Conservation (phyloP, 2,888 invertebrate genomes). For the Gari tellinella region DNA sequence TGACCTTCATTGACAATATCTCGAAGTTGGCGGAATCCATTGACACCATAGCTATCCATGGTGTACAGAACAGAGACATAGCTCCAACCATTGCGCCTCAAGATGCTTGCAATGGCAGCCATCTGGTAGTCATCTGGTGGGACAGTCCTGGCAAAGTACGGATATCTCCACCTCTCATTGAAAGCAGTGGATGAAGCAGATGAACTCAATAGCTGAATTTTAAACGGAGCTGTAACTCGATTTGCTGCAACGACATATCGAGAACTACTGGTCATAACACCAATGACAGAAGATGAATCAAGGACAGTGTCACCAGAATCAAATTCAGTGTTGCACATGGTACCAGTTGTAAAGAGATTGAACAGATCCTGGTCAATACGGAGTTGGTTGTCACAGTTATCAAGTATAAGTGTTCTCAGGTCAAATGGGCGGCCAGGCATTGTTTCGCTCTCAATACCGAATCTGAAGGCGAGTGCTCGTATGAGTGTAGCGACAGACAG, state of each 20-base stretch:
- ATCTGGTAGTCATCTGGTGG: constrained; percentile 72
- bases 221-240: constrained; percentile 85
- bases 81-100: constrained; percentile 82
- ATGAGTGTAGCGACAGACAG: constrained; percentile 73
- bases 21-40: constrained; percentile 39
- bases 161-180: constrained; percentile 63
- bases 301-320: constrained; percentile 57
- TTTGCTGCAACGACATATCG: constrained; percentile 76
- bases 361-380: constrained; percentile 79
- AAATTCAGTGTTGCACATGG: constrained; percentile 76
- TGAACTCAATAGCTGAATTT: constrained; percentile 85
- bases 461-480: constrained; percentile 82
- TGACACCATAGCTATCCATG: constrained; percentile 55
- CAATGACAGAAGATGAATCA: constrained; percentile 70
- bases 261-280: constrained; percentile 78
- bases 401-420: constrained; percentile 73
- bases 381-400: constrained; percentile 77
- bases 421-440: constrained; percentile 25
- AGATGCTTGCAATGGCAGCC: constrained; percentile 78
- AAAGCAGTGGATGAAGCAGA: constrained; percentile 68
- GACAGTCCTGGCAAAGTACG: constrained; percentile 76
- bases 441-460: constrained; percentile 69
- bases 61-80: constrained; percentile 82
- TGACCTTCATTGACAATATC: constrained; percentile 39
- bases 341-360: constrained; percentile 77